phyloP scores from a whole-genome alignment of 2,113 vertebrate genomes.

The Elephantulus edwardii region DNA sequence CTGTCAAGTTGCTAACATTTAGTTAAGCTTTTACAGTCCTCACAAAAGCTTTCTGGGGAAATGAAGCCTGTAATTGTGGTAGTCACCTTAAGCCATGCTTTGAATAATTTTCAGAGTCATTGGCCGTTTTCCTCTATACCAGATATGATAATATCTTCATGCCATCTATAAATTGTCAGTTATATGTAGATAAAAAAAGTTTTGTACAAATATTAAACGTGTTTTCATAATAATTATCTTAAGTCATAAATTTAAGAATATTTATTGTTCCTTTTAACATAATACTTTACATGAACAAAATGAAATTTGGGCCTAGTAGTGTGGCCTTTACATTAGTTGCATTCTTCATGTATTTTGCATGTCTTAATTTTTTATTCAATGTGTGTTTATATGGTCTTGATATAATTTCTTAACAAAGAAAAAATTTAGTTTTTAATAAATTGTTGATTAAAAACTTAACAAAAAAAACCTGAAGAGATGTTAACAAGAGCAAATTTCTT shows the following conservation, averaged over 20 bases:
- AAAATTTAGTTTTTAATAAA: background rate
- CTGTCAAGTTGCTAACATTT: constrained; percentile 57
- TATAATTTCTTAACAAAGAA: background rate
- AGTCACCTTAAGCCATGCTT: constrained; percentile 52
- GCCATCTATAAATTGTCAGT: background rate
- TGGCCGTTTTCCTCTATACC: background rate
- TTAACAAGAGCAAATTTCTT: too few relatives aligned
- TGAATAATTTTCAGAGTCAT: constrained; percentile 51
- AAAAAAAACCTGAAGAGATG: background rate
- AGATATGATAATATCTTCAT: constrained; percentile 25
- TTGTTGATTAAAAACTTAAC: background rate
- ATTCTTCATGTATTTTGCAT: background rate
- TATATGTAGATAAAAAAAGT: background rate
- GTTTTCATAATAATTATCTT: background rate
- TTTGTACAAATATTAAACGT: background rate
- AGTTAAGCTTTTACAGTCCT: constrained; percentile 49
- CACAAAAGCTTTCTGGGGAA: constrained; percentile 60
- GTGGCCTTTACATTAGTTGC: background rate
- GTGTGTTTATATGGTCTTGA: background rate
- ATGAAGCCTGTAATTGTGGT: constrained; percentile 39
- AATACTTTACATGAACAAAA: background rate
- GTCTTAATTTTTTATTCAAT: background rate
- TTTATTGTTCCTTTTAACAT: background rate
- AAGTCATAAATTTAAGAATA: background rate
- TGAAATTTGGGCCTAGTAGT: background rate